Base-by-base conservation (phyloP, 2,113 vertebrate species). In the Ascaphus truei region DNA sequence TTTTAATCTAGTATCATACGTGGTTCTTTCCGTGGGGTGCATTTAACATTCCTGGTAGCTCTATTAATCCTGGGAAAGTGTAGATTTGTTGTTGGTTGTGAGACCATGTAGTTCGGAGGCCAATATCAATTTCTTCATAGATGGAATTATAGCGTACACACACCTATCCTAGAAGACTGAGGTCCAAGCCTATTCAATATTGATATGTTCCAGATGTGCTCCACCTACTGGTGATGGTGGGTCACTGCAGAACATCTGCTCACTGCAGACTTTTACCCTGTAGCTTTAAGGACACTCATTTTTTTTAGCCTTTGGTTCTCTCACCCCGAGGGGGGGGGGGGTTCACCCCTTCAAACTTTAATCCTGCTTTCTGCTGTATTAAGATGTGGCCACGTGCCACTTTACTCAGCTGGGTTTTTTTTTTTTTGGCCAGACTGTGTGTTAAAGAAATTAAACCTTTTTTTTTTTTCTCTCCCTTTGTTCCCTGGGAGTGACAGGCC, bases 341-440 rank as follows among this genome's bases (percentile, higher is more conserved):
- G n/a, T n/a, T 60, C 15, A 65, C 72, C 39, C 31, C 74, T 81
- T 78, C 72, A 68, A 81, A 73, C 65, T 71, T 79, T 0, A 0
- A 48, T 76, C 76, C 74, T 75, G 75, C 79, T 81, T 75, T 76
- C 76, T 76, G 73, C 55, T 83, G 75, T 71, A 62, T 83, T 79
- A 73, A 63, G 74, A 37, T 57, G 81, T 83, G 82, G 82, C 79
- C 62, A 79, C 71, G 69, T 76, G 81, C 84, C 81, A 79, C 72
- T 73, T 63, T 71, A 74, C 75, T 72, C 80, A 84, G 78, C 84
- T 85, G 81, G n/a, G n/a, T n/a, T 2, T 58, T 8, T 7, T 79
- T 73, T 77, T 16, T n/a, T 31, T 11, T 31, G 51, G 5, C 51
- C 51, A 55, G 51, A 55, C 18, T 31, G 6, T 16, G 5, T 55